Evolutionary conservation across 2,113 vertebrate genomes (phyloP).

Genomic region (Pyxicephalus adspersus): DNA sequence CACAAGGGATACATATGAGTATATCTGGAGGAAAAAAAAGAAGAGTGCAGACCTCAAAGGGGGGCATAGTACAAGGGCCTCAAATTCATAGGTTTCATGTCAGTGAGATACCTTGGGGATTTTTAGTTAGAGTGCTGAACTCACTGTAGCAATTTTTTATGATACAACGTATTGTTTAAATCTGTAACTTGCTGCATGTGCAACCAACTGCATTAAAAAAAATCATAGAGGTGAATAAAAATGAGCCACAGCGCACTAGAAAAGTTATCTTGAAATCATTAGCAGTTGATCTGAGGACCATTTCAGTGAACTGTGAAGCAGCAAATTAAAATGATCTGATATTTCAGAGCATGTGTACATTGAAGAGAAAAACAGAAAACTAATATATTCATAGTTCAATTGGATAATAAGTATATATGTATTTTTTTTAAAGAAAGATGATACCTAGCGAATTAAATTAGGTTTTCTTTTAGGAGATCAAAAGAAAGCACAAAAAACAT

Average conservation of each 20-base stretch:
- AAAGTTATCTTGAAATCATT: conserved; percentile 1
- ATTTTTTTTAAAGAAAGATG: conserved; percentile 26
- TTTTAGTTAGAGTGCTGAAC: too few species aligned
- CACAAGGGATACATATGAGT: too few species aligned
- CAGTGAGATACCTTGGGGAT: too few species aligned
- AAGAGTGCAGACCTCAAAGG: too few species aligned
- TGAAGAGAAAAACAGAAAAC: conserved; percentile 24
- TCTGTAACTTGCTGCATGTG: background rate
- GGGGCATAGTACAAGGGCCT: too few species aligned
- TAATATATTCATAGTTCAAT: conserved; percentile 31
- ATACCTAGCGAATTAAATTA: conserved; percentile 25
- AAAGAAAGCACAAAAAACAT: conserved; percentile 1
- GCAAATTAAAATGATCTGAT: conserved; percentile 32
- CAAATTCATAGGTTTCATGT: too few species aligned
- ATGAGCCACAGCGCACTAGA: conserved; percentile 5
- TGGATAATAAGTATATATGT: conserved; percentile 22
- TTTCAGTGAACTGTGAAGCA: conserved; percentile 29
- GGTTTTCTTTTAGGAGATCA: conserved; percentile 11
- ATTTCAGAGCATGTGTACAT: conserved; percentile 30
- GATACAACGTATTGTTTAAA: too few species aligned
- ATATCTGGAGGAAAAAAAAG: too few species aligned
- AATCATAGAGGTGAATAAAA: conserved; percentile 24
- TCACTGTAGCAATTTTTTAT: too few species aligned
- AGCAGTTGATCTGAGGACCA: conserved; percentile 27
- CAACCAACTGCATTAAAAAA: background rate